phyloP scores from a whole-genome alignment of 2,113 vertebrate genomes.

The Bubo scandiacus region DNA sequence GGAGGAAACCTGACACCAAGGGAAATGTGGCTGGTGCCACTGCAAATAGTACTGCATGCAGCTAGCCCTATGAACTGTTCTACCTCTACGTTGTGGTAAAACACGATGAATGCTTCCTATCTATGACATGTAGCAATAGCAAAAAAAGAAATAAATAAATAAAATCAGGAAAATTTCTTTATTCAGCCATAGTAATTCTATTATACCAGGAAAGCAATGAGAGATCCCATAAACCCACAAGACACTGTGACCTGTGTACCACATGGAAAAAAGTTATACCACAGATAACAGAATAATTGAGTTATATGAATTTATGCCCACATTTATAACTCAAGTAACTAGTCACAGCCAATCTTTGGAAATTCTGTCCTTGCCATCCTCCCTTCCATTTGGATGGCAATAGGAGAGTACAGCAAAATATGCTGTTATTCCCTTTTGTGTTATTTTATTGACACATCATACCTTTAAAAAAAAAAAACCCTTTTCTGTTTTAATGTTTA shows the following conservation, averaged over 20 bases:
- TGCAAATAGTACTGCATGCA: accelerated
- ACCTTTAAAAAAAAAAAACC: neutral
- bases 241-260: neutral
- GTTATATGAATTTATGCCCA: neutral
- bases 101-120: neutral
- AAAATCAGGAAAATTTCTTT: neutral
- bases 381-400: neutral
- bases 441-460: neutral
- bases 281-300: neutral
- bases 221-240: neutral
- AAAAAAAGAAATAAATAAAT: neutral
- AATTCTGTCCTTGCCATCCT: neutral
- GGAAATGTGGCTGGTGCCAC: neutral
- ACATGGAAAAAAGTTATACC: neutral
- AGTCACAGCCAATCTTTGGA: neutral
- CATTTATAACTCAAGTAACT: neutral
- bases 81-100: neutral
- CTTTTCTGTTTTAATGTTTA: conserved; percentile 15
- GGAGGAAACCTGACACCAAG: neutral
- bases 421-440: neutral
- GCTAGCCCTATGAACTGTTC: neutral
- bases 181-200: neutral
- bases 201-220: neutral
- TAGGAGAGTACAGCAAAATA: neutral
- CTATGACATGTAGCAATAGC: neutral